Base-by-base conservation (phyloP, 1,140 invertebrate genomes). In the Sweltsa coloradensis region DNA sequence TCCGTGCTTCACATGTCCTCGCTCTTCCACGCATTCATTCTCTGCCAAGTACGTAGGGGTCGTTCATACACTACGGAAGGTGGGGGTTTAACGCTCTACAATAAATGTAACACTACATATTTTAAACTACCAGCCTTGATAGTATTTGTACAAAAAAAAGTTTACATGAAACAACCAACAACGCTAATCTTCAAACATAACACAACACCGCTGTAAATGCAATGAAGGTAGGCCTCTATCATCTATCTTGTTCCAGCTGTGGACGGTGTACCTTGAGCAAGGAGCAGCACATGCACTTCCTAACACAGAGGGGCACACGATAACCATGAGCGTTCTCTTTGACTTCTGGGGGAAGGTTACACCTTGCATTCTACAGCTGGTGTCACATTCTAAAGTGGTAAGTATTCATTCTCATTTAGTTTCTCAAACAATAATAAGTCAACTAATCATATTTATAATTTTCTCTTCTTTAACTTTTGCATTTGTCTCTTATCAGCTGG, bases 341-440 rank as follows among this genome's bases (percentile, higher is more conserved):
- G 95, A 99, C 66, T 99, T 99, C 72, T 99, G 96, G 96, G 85
- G 85, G 4, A 92, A 97, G 69, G 85, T 99, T 1, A 97, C 95
- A 16, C 95, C 93, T 0, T 88, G 85, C 44, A 84, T 99, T 50
- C 66, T 99, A 25, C 90, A 97, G 65, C 69, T 99, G 21, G 78
- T 98, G 6, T 85, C 89, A 13, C 85, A 93, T 60, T 94, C 91
- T 5, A 95, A 92, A 80, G 78, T 88, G 53, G 88, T 94, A 62
- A 74, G 78, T 51, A 54, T 27, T 52, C 16, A 40, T 47, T 41
- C 45, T 56, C 26, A 34, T 34, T 41, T 26, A 41, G 21, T 44
- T 41, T 41, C 14, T 39, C 42, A 22, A 9, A 23, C 24, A 41
- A 26, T n/a, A n/a, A n/a, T n/a, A n/a, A n/a, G n/a, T n/a, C n/a